A percentile compares a stretch with the other conserved stretches of the same genome.
phyloP scores from a whole-genome alignment of 92 coral and sea anemone genomes.

The Umimayanthus chanpuru region DNA sequence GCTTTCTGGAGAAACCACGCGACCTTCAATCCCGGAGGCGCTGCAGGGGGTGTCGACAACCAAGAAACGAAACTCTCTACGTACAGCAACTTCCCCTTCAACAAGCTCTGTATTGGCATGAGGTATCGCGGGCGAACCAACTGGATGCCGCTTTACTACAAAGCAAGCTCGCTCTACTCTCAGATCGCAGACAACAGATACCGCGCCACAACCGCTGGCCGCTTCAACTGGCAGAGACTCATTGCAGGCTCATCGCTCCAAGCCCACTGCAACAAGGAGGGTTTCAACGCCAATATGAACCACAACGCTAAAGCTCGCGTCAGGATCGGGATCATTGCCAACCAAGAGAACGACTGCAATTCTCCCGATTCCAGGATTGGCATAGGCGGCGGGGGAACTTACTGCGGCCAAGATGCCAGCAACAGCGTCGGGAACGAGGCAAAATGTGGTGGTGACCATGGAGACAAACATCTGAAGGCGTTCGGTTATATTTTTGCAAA shows the following conservation, averaged over 20 bases:
- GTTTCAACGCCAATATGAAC: constrained; percentile 40
- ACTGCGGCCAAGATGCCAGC: constrained; percentile 34
- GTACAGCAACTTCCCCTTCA: constrained; percentile 43
- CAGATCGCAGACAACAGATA: constrained; percentile 36
- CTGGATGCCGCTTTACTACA: constrained; percentile 39
- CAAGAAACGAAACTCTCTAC: constrained; percentile 55
- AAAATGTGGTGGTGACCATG: constrained; percentile 21
- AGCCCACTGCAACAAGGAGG: constrained; percentile 48
- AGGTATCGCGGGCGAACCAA: constrained; percentile 21
- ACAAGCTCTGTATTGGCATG: constrained; percentile 53
- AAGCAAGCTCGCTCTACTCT: constrained; percentile 45
- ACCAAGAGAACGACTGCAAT: constrained; percentile 53
- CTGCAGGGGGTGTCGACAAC: constrained; percentile 55
- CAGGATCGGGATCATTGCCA: constrained; percentile 56
- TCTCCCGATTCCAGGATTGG: constrained; percentile 61
- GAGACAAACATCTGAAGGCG: not conserved
- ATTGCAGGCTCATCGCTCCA: constrained; percentile 54
- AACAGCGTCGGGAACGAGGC: constrained; percentile 61
- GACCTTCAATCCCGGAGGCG: constrained; percentile 47
- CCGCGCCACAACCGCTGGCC: constrained; percentile 39
- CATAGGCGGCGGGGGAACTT: constrained; percentile 51
- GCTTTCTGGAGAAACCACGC: constrained; percentile 41
- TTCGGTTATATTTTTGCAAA: constrained; percentile 1
- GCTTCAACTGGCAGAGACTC: constrained; percentile 51
- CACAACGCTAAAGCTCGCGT: constrained; percentile 12